Evolutionary conservation across 2,113 vertebrate genomes (phyloP).

Genomic region (Amphiprion percula): DNA sequence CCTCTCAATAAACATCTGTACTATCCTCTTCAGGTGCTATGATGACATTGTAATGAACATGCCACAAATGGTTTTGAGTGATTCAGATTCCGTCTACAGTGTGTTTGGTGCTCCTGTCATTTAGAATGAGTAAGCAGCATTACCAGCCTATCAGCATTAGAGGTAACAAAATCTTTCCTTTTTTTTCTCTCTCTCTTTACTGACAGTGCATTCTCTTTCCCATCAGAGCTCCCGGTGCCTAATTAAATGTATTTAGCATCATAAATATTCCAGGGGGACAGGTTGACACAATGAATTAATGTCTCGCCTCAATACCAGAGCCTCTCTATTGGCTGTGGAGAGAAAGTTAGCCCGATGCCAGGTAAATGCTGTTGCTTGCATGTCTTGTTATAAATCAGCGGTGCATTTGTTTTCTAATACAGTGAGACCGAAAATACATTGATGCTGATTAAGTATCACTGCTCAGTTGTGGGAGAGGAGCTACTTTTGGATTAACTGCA

Average conservation of each 20-base stretch:
- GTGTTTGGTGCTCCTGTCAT: slow-evolving; percentile 59
- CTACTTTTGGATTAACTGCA: slow-evolving; percentile 23
- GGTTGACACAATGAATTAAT: slow-evolving; percentile 86
- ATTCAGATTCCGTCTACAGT: slow-evolving; percentile 57
- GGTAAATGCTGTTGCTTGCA: slow-evolving; percentile 78
- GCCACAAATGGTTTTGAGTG: slow-evolving; percentile 60
- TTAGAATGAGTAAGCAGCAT: slow-evolving; percentile 70
- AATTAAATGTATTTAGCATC: slow-evolving; percentile 89
- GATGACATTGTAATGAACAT: slow-evolving; percentile 72
- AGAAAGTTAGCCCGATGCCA: slow-evolving; percentile 75
- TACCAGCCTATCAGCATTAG: slow-evolving; percentile 72
- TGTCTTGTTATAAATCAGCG: slow-evolving; percentile 78
- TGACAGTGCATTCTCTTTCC: slow-evolving; percentile 84
- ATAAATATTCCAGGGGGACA: slow-evolving; percentile 88
- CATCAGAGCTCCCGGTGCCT: slow-evolving; percentile 76
- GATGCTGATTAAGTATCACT: slow-evolving; percentile 62
- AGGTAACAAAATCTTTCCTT: slow-evolving; percentile 72
- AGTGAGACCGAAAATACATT: slow-evolving; percentile 63
- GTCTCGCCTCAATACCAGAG: slow-evolving; percentile 83
- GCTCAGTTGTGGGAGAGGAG: slow-evolving; percentile 22
- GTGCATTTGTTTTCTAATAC: slow-evolving; percentile 75
- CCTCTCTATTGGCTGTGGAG: slow-evolving; percentile 78
- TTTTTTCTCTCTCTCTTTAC: slow-evolving; percentile 73
- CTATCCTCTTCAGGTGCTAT: slow-evolving; percentile 59
- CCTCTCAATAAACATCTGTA: slow-evolving; percentile 51